A percentile compares a stretch with the other conserved stretches of the same genome.
Conservation (phyloP, 2,797 vertebrate genomes). For the Morelia viridis region DNA sequence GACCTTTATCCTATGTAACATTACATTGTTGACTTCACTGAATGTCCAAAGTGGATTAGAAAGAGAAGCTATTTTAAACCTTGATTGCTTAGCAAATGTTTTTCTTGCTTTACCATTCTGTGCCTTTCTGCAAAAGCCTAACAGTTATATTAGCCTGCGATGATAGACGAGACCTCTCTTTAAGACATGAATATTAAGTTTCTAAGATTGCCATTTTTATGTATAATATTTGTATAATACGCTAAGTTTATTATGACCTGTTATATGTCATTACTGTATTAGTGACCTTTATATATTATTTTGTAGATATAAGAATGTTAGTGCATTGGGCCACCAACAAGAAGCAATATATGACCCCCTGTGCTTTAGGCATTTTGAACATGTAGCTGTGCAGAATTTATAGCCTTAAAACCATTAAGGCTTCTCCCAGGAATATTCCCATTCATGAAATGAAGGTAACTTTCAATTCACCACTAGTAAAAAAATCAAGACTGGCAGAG, state of each 20-base stretch:
- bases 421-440: background rate
- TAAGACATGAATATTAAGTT: background rate
- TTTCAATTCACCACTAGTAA: conserved; percentile 19
- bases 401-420: background rate
- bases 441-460: conserved; percentile 12
- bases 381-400: background rate
- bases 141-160: background rate
- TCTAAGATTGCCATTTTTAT: background rate
- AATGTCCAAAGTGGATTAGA: background rate
- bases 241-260: background rate
- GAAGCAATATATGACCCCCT: background rate
- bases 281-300: background rate
- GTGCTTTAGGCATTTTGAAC: background rate
- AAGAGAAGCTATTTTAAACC: background rate
- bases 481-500: conserved; percentile 35
- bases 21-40: background rate
- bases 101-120: background rate
- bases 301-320: background rate
- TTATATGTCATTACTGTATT: background rate
- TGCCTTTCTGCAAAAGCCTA: background rate
- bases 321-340: background rate
- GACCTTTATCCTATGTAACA: background rate
- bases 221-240: background rate
- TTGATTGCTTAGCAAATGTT: background rate
- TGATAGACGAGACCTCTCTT: background rate